These are phyloP conservation scores for Scartelaos histophorus DNA, from an alignment of 2,113 vertebrate species.

Conservation along the genomic window DNA sequence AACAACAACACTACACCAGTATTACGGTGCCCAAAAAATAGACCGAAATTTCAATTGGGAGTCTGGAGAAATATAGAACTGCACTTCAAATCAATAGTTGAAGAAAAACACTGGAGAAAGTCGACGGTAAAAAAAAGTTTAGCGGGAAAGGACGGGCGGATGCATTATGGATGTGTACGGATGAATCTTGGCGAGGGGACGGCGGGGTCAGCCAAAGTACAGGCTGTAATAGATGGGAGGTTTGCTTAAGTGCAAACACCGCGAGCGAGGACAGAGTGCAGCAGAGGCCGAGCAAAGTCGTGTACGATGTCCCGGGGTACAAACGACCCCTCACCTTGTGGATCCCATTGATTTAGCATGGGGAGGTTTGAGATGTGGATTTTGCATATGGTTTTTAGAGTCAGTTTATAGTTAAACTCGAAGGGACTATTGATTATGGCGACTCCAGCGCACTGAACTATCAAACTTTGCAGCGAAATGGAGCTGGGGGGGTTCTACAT, in stretches of 20 bases:
- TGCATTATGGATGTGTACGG: constrained; percentile 42
- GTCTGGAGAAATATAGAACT: constrained; percentile 32
- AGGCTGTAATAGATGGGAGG: constrained; percentile 18
- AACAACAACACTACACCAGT: no score
- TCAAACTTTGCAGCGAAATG: no score
- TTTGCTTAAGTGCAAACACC: not conserved
- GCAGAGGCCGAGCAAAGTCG: not conserved
- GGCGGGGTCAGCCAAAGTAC: constrained; percentile 40
- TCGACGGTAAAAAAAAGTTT: constrained; percentile 43
- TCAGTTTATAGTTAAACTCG: no score
- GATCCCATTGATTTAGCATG: not conserved
- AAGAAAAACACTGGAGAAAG: constrained; percentile 39
- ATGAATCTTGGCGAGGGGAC: constrained; percentile 15
- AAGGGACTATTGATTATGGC: not conserved
- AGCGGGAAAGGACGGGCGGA: constrained; percentile 38
- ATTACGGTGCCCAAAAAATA: no score
- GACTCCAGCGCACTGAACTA: no score
- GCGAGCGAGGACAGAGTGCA: not conserved
- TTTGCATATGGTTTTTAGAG: not conserved
- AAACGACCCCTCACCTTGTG: not conserved
- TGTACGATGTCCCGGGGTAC: not conserved
- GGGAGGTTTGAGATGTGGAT: not conserved
- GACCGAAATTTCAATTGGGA: constrained; percentile 16
- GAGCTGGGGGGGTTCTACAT: no score
- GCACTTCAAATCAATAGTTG: constrained; percentile 52